These are phyloP conservation scores for Malacoraja senta DNA, from an alignment of 2,797 vertebrate species.

Conservation along the genomic window DNA sequence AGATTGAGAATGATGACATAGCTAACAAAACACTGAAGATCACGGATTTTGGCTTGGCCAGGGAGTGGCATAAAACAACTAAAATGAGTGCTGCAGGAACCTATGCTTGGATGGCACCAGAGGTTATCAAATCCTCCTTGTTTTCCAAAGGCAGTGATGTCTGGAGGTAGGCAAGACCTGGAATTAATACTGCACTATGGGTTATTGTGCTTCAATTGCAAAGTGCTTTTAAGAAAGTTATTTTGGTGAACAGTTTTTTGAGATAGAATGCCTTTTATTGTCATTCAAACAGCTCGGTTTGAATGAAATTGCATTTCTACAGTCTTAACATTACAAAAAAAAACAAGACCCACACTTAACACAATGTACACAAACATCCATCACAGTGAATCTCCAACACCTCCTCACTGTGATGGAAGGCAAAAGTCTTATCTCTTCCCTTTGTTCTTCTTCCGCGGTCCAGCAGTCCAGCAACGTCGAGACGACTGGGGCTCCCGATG, in stretches of 20 bases:
- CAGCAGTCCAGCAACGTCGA: too few species aligned
- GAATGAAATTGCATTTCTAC: too few species aligned
- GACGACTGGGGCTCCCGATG: too few species aligned
- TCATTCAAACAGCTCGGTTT: too few species aligned
- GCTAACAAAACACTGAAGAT: constrained; percentile 92
- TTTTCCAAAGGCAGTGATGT: constrained; percentile 96
- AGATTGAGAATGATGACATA: constrained; percentile 82
- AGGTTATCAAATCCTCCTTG: constrained; percentile 89
- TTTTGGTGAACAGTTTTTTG: not conserved
- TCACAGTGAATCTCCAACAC: too few species aligned
- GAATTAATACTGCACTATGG: not conserved
- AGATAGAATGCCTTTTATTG: too few species aligned
- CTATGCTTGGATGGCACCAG: constrained; percentile 95
- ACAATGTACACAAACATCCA: too few species aligned
- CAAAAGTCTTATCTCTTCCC: too few species aligned
- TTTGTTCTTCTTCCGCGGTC: too few species aligned
- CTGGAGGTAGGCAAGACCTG: constrained; percentile 69
- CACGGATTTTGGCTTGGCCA: constrained; percentile 87
- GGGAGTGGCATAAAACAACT: constrained; percentile 93
- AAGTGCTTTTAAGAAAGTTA: not conserved
- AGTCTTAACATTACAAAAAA: too few species aligned
- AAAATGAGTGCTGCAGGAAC: constrained; percentile 92
- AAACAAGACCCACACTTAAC: too few species aligned
- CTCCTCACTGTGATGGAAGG: too few species aligned
- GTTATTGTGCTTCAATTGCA: not conserved